Evolutionary conservation across 2,888 invertebrate genomes (phyloP), one percentile per base, ranked within the genome.

Genomic region (Phyllotreta cruciferae): DNA sequence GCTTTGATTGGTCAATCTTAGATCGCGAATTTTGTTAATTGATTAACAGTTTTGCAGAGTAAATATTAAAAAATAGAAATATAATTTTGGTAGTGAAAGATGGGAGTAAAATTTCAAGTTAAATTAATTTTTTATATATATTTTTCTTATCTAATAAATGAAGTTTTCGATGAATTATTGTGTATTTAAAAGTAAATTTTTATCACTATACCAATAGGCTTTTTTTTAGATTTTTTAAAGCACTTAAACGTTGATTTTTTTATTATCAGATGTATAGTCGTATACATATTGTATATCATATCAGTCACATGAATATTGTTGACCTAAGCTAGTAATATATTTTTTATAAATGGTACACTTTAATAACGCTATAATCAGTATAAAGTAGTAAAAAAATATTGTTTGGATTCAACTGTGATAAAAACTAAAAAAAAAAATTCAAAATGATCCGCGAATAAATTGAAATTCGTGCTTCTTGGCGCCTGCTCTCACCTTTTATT

Each of bases 291-390:
- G 24, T 24, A 56, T 34, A 24, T 34, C 47, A 38, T 38, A 47
- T 47, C 56, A 45, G 44, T 45, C 45, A 47, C 47, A 56, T 56
- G 37, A 47, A 47, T 8, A 52, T 52, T 52, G 38, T 56, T 56
- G 45, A 14, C 44, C 13, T 38, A 38, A 47, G 37, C 13, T 52
- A 8, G 37, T 37, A 9, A 10, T n/a, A 35, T 34, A 8, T 52
- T 52, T 52, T 52, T 52, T 50, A 13, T 7, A 37, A 35, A 52
- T 10, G 24, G 24, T 24, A 52, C 11, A 36, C 50, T 36, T 50
- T 50, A 6, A 49, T 50, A 50, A 50, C 37, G 38, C 14, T 24
- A 52, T 52, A 52, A 52, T 52, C 38, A 11, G 36, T 52, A 8
- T 37, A 37, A 50, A 50, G n/a, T n/a, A 10, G 34, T 47, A 10